These are phyloP conservation scores for Amiota minor DNA, from an alignment of 2,888 invertebrate genomes.

Conservation along the genomic window DNA sequence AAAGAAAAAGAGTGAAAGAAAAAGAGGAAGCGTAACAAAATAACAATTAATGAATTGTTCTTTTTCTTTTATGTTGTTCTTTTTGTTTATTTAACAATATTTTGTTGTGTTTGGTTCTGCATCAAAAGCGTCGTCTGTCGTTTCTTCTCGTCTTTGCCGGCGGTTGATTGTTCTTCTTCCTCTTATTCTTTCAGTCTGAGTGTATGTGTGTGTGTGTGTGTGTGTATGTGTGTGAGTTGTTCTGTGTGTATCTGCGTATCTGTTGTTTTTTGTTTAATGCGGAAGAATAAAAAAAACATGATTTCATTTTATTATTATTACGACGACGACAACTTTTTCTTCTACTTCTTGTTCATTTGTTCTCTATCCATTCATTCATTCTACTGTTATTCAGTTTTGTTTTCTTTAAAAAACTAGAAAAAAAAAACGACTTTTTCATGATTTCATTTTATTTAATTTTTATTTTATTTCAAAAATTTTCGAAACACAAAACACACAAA, in stretches of 20 bases:
- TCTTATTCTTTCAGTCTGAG: not conserved
- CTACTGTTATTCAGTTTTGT: not conserved
- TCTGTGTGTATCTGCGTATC: not conserved
- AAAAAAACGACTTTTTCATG: not conserved
- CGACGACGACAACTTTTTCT: not conserved
- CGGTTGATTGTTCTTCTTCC: conserved; percentile 6
- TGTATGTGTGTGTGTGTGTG: conserved; percentile 14
- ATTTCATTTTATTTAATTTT: not conserved
- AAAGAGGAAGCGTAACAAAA: conserved; percentile 12
- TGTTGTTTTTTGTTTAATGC: conserved; percentile 19
- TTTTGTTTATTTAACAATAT: conserved; percentile 21
- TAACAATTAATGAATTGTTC: conserved; percentile 30
- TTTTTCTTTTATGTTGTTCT: conserved; percentile 3
- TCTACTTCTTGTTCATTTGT: not conserved
- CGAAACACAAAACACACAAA: too few relatives aligned
- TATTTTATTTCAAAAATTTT: not conserved
- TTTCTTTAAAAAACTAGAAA: not conserved
- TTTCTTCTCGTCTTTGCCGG: conserved; percentile 23
- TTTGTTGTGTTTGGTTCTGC: not conserved
- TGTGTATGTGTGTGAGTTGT: not conserved
- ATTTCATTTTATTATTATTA: conserved; percentile 13
- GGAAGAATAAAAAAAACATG: conserved; percentile 15
- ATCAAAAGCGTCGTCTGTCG: not conserved
- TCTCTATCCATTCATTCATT: not conserved
- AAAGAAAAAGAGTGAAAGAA: not conserved